Conservation (phyloP, 2,113 vertebrate genomes). For the Caranx ignobilis region DNA sequence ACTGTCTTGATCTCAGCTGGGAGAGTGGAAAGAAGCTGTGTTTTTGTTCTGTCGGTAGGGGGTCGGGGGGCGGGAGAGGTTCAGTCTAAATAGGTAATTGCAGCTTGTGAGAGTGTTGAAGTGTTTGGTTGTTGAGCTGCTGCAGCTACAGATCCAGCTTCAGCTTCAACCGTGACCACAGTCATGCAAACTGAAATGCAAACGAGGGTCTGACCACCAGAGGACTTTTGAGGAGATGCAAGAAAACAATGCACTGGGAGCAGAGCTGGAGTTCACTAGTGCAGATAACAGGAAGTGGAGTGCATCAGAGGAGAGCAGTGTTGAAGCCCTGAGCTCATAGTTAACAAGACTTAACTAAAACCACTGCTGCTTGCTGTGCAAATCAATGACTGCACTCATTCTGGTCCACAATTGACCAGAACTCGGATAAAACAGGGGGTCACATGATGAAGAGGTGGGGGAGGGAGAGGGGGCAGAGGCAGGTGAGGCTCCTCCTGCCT, state of each 20-base stretch:
- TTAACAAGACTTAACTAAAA: constrained; percentile 54
- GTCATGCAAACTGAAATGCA: constrained; percentile 61
- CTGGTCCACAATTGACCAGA: constrained; percentile 49
- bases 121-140: background rate
- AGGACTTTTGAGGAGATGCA: background rate
- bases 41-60: background rate
- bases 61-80: background rate
- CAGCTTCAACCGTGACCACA: background rate
- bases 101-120: background rate
- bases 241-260: background rate
- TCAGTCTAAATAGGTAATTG: background rate
- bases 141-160: background rate
- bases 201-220: constrained; percentile 28
- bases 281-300: background rate
- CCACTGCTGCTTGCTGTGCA: constrained; percentile 16
- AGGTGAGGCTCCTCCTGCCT: constrained; percentile 51
- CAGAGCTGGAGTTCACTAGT: background rate
- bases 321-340: constrained; percentile 14
- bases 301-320: background rate
- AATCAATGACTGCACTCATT: constrained; percentile 67
- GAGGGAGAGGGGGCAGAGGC: constrained; percentile 7
- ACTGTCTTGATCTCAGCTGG: constrained; percentile 21
- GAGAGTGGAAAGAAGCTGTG: background rate
- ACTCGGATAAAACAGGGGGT: constrained; percentile 6
- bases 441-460: constrained; percentile 24